A percentile compares a stretch with the other conserved stretches of the same genome.
Evolutionary conservation across 2,797 vertebrate species (phyloP).

Genomic region (Parotocinclus haroldoi): DNA sequence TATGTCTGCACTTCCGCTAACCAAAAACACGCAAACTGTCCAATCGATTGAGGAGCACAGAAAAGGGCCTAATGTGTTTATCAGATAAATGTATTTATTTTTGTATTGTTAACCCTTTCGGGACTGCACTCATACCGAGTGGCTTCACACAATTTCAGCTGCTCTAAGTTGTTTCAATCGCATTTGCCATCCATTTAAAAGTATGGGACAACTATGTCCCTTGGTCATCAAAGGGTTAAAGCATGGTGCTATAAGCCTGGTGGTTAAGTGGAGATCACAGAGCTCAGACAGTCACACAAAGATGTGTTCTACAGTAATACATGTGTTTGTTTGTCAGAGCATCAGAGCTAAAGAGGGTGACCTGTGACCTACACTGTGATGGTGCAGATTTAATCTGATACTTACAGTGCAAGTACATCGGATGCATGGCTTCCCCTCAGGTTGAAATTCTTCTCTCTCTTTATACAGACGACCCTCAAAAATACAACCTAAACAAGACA

Average conservation of each 20-base stretch:
- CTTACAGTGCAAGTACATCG: slow-evolving; percentile 91
- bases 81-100: slow-evolving; percentile 37
- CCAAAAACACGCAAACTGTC: slow-evolving; percentile 15
- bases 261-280: slow-evolving; percentile 17
- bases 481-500: slow-evolving; percentile 73
- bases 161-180: too few relatives aligned
- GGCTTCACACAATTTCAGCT: too few relatives aligned
- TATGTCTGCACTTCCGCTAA: slow-evolving; percentile 20
- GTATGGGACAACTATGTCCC: too few relatives aligned
- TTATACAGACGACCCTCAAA: slow-evolving; percentile 88
- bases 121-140: too few relatives aligned
- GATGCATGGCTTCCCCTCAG: slow-evolving; percentile 86
- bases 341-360: too few relatives aligned
- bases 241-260: slow-evolving; percentile 15
- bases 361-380: too few relatives aligned
- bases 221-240: too few relatives aligned
- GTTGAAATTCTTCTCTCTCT: slow-evolving; percentile 90
- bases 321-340: too few relatives aligned
- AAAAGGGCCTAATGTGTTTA: slow-evolving; percentile 39
- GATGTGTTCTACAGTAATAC: too few relatives aligned
- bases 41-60: slow-evolving; percentile 30
- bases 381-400: slow-evolving; percentile 43
- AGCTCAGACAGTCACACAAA: neutral
- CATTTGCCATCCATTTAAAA: too few relatives aligned
- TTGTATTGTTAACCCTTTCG: too few relatives aligned